Base-by-base conservation (phyloP, 2,797 vertebrate genomes). In the Craterocephalus amniculus region DNA sequence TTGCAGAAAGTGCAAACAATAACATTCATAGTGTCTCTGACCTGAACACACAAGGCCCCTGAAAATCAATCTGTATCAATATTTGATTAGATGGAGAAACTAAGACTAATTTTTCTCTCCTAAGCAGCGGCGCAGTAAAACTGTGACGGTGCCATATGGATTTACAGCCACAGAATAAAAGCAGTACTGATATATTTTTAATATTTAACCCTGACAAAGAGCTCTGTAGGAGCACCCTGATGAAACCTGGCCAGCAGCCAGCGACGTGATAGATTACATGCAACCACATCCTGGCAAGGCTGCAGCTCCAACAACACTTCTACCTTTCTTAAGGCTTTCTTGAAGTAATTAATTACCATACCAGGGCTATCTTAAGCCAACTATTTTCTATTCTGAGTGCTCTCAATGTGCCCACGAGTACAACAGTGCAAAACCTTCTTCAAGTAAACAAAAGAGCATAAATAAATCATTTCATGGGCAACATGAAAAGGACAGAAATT, bases 171-270 rank as follows among this genome's bases (percentile, higher is more conserved):
- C 54, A 29, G 81, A 84, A 67, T 75, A 75, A 90, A 87, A 88
- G 83, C 84, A 58, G 74, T 12, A 29, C 60, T 86, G 80, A 83
- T 92, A 81, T 70, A 87, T 91, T 87, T 80, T 86, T 88, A 79
- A 92, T 83, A 75, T 70, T 82, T 77, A 77, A 67, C 79, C 72
- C 75, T 74, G 83, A 83, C 74, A 70, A 79, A 63, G 65, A 61
- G 76, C 79, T 60, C 66, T 45, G 69, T 35, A 54, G 57, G 66
- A 74, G 61, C 22, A 35, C 43, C 59, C 60, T 57, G 69, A 36
- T 78, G 63, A 79, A 74, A 59, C 75, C 58, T 87, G 89, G 83
- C 74, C 71, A 0, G 14, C 62, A 63, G 83, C 75, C 87, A 88
- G 62, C 52, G 4, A 32, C 54, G 83, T 89, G 85, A 92, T 91